These are phyloP conservation scores for Drosophila pegasa DNA, from an alignment of 2,888 invertebrate species.

Conservation along the genomic window DNA sequence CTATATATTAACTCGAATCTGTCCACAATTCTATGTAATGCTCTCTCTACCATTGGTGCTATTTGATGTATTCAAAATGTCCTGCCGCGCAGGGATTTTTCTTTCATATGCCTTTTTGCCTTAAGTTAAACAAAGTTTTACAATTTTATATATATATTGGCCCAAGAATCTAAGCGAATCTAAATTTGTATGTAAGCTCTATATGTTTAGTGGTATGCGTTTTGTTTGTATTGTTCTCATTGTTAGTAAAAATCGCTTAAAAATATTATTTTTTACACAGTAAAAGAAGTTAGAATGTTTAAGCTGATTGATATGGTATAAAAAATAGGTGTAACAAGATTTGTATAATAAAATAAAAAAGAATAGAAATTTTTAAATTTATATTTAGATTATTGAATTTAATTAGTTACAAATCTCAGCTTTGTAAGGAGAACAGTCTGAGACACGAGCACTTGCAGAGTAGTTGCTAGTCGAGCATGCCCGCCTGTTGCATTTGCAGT, in stretches of 20 bases:
- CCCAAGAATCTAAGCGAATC: not conserved
- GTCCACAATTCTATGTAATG: not conserved
- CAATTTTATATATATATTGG: not conserved
- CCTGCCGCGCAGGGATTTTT: not conserved
- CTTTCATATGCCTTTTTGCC: not conserved
- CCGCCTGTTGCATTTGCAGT: not conserved
- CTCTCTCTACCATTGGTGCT: conserved; percentile 6
- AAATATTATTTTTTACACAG: conserved; percentile 1
- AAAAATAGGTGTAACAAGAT: not conserved
- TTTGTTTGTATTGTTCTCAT: conserved; percentile 2
- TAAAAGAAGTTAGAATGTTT: conserved; percentile 13
- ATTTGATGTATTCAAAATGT: not conserved
- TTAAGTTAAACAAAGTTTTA: not conserved
- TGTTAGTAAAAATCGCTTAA: not conserved
- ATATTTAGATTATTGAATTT: too few species aligned
- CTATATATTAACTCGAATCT: conserved; percentile 1
- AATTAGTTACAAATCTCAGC: too few species aligned
- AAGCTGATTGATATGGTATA: not conserved
- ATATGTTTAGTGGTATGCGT: not conserved
- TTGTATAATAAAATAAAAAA: too few species aligned
- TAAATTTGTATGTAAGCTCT: not conserved
- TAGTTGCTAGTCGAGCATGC: not conserved
- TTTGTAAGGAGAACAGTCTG: not conserved
- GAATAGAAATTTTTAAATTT: not conserved
- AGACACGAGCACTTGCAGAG: not conserved